Base-by-base conservation (phyloP, 2,797 vertebrate genomes). In the Rhynchonycteris naso region DNA sequence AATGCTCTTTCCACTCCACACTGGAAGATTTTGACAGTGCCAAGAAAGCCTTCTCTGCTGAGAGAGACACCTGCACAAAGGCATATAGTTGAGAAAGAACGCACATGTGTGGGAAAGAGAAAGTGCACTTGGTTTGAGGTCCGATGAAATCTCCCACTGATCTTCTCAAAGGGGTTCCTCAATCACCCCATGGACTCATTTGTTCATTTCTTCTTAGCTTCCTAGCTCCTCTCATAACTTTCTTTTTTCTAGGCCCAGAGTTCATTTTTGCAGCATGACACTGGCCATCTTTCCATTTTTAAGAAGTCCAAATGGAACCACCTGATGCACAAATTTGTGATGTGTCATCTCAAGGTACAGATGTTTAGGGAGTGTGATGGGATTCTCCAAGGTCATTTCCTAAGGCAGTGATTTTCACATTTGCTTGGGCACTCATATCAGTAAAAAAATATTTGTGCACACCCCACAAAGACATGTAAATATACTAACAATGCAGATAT, bases 251-350 rank as follows among this genome's bases (percentile, higher is more conserved):
- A 99, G 99, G 93, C 97, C 5, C 99, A 99, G 96, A 97, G 98
- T 90, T 98, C 95, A 68, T 98, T 98, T 97, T 96, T 99, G 71
- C 98, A 98, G 19, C 98, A 99, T 0, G 98, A 98, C 84, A 79
- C 98, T 21, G 99, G 99, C 21, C 99, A 99, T 95, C 98, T 99
- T 91, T 99, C 99, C 14, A 98, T 99, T 68, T 99, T 99, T 97
- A 99, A 97, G 96, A 99, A 97, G 83, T 98, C 99, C 69, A 97
- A 95, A 54, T 99, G 99, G 99, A 99, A 99, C 95, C 99, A 98
- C 61, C 0, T 99, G 3, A 21, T 98, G 92, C 99, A 99, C 69
- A 98, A 97, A 4, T 98, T 99, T 87, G 28, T 99, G 90, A 99
- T 99, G 8, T 98, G 99, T 14, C 94, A 99, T 86, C 94, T 99